phyloP scores from a whole-genome alignment of 2,888 invertebrate species.

The Noctua comes region DNA sequence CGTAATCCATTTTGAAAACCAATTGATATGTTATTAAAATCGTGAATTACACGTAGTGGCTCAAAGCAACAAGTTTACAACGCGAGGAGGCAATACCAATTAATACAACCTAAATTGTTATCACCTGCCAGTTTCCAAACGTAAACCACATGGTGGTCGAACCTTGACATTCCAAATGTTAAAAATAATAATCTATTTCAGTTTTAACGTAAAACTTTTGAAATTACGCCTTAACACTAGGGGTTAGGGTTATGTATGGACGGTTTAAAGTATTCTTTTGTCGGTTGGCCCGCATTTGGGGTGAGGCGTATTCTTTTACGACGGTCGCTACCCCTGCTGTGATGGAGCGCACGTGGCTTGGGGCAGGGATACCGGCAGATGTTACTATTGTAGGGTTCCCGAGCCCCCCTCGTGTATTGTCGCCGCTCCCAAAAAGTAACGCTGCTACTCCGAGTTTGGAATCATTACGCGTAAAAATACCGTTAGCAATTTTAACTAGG shows the following conservation, averaged over 20 bases:
- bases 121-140: conserved; percentile 84
- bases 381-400: conserved; percentile 81
- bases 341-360: conserved; percentile 86
- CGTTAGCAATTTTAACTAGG: conserved; percentile 45
- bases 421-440: conserved; percentile 47
- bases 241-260: conserved; percentile 73
- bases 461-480: conserved; percentile 57
- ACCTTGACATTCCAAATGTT: conserved; percentile 89
- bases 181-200: conserved; percentile 89
- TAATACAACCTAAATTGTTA: conserved; percentile 73
- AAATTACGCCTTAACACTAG: conserved; percentile 74
- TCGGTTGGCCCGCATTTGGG: conserved; percentile 84
- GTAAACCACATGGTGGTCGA: conserved; percentile 86
- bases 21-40: conserved; percentile 5
- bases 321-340: conserved; percentile 85
- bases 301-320: conserved; percentile 83
- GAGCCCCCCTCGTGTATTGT: conserved; percentile 48
- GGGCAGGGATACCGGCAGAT: conserved; percentile 83
- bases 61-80: conserved; percentile 26
- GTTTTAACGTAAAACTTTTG: conserved; percentile 70
- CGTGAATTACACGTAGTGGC: conserved; percentile 18
- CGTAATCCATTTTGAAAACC: background rate
- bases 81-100: conserved; percentile 50
- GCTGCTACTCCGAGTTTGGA: conserved; percentile 42
- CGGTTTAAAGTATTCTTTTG: conserved; percentile 54